Evolutionary conservation across 2,113 vertebrate genomes (phyloP).

Genomic region (Origma solitaria): DNA sequence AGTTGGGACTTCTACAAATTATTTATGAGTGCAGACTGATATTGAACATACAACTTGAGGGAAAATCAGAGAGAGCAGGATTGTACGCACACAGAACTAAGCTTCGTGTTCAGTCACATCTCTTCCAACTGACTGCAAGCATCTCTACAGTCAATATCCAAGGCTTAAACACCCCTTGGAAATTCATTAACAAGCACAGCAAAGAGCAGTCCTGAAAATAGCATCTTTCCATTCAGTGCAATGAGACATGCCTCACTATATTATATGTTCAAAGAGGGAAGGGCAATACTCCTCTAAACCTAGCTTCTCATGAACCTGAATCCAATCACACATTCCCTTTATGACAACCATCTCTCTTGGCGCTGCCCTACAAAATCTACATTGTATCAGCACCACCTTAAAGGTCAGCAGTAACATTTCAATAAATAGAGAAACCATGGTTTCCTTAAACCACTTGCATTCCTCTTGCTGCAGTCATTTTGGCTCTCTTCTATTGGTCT

Average conservation of each 20-base stretch:
- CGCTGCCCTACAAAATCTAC: not conserved
- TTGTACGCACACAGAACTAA: not conserved
- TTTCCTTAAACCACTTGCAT: conserved; percentile 33
- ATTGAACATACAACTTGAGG: not conserved
- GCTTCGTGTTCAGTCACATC: not conserved
- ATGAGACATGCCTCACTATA: not conserved
- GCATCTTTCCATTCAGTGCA: conserved; percentile 20
- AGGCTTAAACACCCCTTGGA: conserved; percentile 4
- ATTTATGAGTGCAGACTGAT: conserved; percentile 5
- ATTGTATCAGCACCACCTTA: not conserved
- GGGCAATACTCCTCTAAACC: conserved; percentile 48
- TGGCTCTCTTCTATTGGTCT: conserved; percentile 26
- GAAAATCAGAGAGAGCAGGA: not conserved
- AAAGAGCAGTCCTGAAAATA: conserved; percentile 28
- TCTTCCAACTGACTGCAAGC: conserved; percentile 37
- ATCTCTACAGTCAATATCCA: conserved; percentile 20
- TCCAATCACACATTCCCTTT: conserved; percentile 52
- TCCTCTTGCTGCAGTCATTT: conserved; percentile 45
- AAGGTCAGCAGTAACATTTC: conserved; percentile 31
- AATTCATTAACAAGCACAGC: conserved; percentile 45
- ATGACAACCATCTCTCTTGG: not conserved
- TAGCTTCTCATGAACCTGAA: conserved; percentile 38
- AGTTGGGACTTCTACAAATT: conserved; percentile 14
- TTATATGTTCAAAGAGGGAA: conserved; percentile 52
- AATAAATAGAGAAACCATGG: conserved; percentile 29